Percentiles rank a stretch among this genome's conserved stretches.
phyloP scores from a whole-genome alignment of 2,888 invertebrate genomes.

The Andrena praecox region DNA sequence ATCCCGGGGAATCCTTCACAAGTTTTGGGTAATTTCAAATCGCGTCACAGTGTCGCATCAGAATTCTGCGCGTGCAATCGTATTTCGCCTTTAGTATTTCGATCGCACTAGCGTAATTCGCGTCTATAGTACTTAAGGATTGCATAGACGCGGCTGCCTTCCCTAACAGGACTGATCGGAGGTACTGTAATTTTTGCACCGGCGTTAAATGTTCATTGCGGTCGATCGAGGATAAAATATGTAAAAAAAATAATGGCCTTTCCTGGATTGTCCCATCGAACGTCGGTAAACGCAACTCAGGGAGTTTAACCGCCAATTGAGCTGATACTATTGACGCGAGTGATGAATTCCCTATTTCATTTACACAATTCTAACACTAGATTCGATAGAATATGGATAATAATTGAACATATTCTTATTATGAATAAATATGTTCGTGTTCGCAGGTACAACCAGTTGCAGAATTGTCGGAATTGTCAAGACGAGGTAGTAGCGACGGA shows the following conservation, averaged over 20 bases:
- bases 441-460: slow-evolving; percentile 96
- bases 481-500: slow-evolving; percentile 90
- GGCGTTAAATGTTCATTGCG: slow-evolving; percentile 8
- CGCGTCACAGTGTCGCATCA: slow-evolving; percentile 8
- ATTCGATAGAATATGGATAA: too few relatives aligned
- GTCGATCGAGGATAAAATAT: neutral
- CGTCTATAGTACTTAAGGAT: neutral
- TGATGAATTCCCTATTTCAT: too few relatives aligned
- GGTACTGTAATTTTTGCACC: slow-evolving; percentile 22
- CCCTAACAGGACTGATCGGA: slow-evolving; percentile 4
- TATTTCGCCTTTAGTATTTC: slow-evolving; percentile 15
- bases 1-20: neutral
- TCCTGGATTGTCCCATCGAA: slow-evolving; percentile 17
- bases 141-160: slow-evolving; percentile 11
- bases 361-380: too few relatives aligned
- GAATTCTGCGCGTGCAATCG: neutral
- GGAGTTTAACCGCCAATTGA: neutral
- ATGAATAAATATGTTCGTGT: too few relatives aligned
- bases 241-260: neutral
- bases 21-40: slow-evolving; percentile 1
- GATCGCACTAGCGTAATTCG: neutral
- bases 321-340: neutral
- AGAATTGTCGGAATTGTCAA: slow-evolving; percentile 95
- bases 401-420: too few relatives aligned
- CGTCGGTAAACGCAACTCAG: neutral